Conservation (phyloP, 2,797 vertebrate genomes). For the Carapus acus region DNA sequence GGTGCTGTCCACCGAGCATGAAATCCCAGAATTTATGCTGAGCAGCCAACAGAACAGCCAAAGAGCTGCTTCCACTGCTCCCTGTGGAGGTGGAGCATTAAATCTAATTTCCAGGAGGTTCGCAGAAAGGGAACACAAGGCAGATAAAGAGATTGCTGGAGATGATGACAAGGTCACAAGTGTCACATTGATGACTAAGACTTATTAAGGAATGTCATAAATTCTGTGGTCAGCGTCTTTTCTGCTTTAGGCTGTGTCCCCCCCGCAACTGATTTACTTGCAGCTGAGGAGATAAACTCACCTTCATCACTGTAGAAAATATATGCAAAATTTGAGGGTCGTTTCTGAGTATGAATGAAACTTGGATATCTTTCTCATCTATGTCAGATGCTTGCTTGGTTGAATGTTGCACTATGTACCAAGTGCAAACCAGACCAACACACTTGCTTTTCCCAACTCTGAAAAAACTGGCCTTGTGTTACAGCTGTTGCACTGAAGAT, state of each 20-base stretch:
- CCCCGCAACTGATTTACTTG: slow-evolving; percentile 42
- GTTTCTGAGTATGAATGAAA: too few relatives aligned
- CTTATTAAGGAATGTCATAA: slow-evolving; percentile 33
- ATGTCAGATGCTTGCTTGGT: too few relatives aligned
- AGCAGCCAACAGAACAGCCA: slow-evolving; percentile 50
- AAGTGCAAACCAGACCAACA: too few relatives aligned
- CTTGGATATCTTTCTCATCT: too few relatives aligned
- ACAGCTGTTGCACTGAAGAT: too few relatives aligned
- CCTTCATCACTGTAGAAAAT: too few relatives aligned
- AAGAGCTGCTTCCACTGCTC: slow-evolving; percentile 35
- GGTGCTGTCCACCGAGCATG: slow-evolving; percentile 46
- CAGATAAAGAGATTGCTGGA: slow-evolving; percentile 41
- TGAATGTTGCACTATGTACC: too few relatives aligned
- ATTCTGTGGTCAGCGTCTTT: slow-evolving; percentile 24
- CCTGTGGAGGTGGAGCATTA: slow-evolving; percentile 70
- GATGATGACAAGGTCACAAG: slow-evolving; percentile 29
- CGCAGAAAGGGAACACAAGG: slow-evolving; percentile 27
- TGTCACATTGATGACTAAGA: slow-evolving; percentile 41
- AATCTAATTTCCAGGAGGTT: slow-evolving; percentile 68
- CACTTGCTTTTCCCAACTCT: too few relatives aligned
- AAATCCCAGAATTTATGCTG: slow-evolving; percentile 61
- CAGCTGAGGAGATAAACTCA: slow-evolving; percentile 11
- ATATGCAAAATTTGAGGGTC: too few relatives aligned
- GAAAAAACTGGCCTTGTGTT: too few relatives aligned
- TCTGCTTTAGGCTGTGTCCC: slow-evolving; percentile 12